Evolutionary conservation across 2,797 vertebrate species (phyloP).

Genomic region (Sarcophilus harrisii): DNA sequence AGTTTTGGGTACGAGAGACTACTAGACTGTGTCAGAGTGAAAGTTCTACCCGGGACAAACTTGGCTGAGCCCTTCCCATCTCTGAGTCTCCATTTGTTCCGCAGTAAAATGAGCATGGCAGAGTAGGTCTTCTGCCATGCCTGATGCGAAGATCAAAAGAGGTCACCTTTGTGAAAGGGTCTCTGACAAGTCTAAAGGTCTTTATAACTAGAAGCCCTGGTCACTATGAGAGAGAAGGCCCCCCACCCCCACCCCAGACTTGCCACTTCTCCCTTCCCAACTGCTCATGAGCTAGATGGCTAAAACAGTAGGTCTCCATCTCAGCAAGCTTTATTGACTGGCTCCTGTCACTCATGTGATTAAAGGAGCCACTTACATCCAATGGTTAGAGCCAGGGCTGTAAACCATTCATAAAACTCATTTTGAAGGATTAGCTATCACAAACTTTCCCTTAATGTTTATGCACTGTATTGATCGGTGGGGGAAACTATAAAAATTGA

Average conservation of each 20-base stretch:
- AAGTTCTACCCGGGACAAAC: not conserved
- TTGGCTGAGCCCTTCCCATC: not conserved
- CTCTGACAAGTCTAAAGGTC: not conserved
- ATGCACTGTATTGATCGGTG: constrained; percentile 84
- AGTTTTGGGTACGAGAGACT: not conserved
- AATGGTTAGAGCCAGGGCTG: constrained; percentile 80
- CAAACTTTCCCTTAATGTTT: constrained; percentile 89
- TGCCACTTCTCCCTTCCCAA: constrained; percentile 33
- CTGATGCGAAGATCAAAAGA: not conserved
- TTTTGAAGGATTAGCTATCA: constrained; percentile 87
- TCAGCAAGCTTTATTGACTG: constrained; percentile 80
- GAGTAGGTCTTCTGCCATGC: not conserved
- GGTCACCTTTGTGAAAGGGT: not conserved
- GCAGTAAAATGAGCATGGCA: not conserved
- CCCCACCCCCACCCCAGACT: fast-evolving
- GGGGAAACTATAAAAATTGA: constrained; percentile 89
- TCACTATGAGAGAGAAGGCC: not conserved
- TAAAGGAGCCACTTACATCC: constrained; percentile 86
- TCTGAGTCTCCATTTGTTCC: not conserved
- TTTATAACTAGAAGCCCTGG: not conserved
- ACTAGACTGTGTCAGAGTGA: not conserved
- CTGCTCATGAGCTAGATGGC: constrained; percentile 69
- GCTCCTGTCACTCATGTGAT: constrained; percentile 85
- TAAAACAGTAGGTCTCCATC: constrained; percentile 66
- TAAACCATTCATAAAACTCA: constrained; percentile 88